phyloP scores from a whole-genome alignment of 2,797 vertebrate genomes.

The Taeniopygia guttata region DNA sequence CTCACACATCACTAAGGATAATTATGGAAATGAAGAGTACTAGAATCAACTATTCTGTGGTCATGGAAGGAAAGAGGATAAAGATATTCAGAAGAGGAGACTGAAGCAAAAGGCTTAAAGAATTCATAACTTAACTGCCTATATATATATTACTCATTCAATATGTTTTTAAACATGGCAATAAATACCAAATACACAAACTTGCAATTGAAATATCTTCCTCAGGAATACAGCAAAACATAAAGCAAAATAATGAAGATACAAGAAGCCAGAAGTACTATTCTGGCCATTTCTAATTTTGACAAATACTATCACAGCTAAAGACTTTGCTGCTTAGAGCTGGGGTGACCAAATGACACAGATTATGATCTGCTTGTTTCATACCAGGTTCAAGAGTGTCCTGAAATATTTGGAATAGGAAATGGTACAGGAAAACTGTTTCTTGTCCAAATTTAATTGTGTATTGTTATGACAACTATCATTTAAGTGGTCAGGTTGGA shows the following conservation, averaged over 20 bases:
- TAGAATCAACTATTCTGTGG: background rate
- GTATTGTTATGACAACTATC: rapidly evolving
- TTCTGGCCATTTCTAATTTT: background rate
- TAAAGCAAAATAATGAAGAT: background rate
- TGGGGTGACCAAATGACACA: rapidly evolving
- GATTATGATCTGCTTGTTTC: background rate
- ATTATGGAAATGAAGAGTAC: background rate
- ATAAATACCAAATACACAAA: background rate
- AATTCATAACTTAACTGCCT: background rate
- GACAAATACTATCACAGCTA: background rate
- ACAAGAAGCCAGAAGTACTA: background rate
- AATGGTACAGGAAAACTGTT: background rate
- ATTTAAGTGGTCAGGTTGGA: background rate
- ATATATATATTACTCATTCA: background rate
- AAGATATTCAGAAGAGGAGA: background rate
- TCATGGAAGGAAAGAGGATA: background rate
- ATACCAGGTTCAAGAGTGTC: background rate
- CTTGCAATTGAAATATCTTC: background rate
- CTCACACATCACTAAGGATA: background rate
- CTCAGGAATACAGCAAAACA: background rate
- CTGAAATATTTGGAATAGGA: background rate
- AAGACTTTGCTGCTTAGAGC: background rate
- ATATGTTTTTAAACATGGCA: background rate
- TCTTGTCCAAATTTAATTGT: background rate
- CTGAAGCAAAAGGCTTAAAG: background rate